Evolutionary conservation across 2,888 invertebrate genomes (phyloP), one percentile per base, ranked within the genome.

Genomic region (Ectemnius lituratus): DNA sequence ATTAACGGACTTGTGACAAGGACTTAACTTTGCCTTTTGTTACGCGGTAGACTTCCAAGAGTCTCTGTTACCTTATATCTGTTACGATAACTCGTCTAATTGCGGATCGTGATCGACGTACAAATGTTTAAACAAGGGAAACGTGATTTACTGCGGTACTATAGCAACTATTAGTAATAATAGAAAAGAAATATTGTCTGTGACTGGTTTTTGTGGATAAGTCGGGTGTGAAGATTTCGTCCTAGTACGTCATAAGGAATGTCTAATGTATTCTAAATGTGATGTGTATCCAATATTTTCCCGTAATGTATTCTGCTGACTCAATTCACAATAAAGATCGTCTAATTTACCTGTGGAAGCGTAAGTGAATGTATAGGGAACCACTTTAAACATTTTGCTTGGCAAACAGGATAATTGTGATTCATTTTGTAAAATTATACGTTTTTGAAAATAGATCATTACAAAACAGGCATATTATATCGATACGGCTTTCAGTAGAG

Each of bases 231-330:
- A 37, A 37, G 70, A 60, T 68, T 64, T 78, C 69, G 57, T 70
- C 61, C 68, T 72, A 69, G 37, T 68, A 62, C 67, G 46, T 59
- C 68, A 60, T 78, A 78, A 78, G 78, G 52, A 81, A 73, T 77
- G 76, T 73, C 62, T 68, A 79, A 82, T 80, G 78, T 85, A 77
- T 85, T 74, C 74, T 84, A 84, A 83, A 84, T 86, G 83, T 87
- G 74, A 84, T 80, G 84, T 87, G 76, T 79, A 84, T 82, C 76
- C 78, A 81, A 84, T 84, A 86, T 86, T 87, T 86, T 86, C 84
- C 82, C 84, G 84, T 85, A 82, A 83, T 85, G 86, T 86, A 86
- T 76, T 79, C 73, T 70, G 61, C 67, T 84, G 67, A 81, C 80
- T 79, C 74, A 23, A 79, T 78, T 71, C 69, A 73, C 73, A 85